Conservation (phyloP, 2,888 invertebrate genomes). For the Oscheius myriophilus region DNA sequence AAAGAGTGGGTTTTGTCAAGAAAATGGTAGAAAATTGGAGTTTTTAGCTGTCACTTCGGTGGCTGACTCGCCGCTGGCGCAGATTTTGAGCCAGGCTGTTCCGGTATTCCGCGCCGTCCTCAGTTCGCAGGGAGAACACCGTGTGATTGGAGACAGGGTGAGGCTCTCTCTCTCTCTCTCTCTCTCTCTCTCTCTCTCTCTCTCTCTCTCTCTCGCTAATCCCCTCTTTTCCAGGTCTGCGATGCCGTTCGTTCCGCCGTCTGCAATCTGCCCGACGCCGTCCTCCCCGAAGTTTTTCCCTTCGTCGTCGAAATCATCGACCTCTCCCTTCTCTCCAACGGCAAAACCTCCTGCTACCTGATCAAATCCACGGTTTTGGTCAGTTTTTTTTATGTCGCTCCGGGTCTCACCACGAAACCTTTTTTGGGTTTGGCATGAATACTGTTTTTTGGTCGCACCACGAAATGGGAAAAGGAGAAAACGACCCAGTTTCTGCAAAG, state of each 20-base stretch:
- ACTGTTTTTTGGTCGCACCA: too few species aligned
- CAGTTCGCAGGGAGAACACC: constrained; percentile 12
- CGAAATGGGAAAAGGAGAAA: too few species aligned
- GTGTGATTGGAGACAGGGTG: constrained; percentile 26
- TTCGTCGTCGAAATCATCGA: constrained; percentile 40
- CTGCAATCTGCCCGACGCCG: constrained; percentile 10
- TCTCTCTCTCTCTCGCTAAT: constrained; percentile 4
- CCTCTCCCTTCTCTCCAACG: constrained; percentile 35
- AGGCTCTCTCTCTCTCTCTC: neutral
- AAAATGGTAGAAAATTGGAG: neutral
- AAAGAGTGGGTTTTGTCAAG: neutral
- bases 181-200: neutral
- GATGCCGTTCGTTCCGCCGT: constrained; percentile 38
- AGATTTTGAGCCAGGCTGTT: constrained; percentile 42
- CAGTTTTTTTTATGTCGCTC: constrained; percentile 4
- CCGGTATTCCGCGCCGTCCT: constrained; percentile 40
- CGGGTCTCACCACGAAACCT: neutral
- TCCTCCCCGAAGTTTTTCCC: constrained; percentile 40
- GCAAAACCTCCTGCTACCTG: constrained; percentile 37
- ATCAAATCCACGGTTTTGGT: constrained; percentile 51
- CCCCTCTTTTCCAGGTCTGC: constrained; percentile 28
- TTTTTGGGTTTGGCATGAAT: too few species aligned
- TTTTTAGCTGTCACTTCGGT: neutral
- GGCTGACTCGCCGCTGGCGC: constrained; percentile 38
- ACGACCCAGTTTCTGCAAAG: too few species aligned